phyloP scores from a whole-genome alignment of 2,888 invertebrate genomes.

The Acanthosepion esculentum region DNA sequence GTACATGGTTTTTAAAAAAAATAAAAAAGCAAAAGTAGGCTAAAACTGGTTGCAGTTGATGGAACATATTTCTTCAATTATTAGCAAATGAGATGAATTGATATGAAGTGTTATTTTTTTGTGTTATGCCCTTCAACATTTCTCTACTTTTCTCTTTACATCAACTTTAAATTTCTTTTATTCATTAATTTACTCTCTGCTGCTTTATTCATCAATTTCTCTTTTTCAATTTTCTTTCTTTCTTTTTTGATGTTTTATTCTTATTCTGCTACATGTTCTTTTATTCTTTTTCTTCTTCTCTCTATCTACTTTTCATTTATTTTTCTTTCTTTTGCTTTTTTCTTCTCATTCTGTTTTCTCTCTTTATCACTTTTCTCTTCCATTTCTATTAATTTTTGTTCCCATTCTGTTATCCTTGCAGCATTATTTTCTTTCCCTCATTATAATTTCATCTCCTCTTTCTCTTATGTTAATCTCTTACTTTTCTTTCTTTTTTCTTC shows the following conservation, averaged over 20 bases:
- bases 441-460: not conserved
- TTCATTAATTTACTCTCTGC: not conserved
- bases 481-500: too few relatives aligned
- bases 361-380: not conserved
- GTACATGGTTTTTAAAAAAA: not conserved
- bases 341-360: not conserved
- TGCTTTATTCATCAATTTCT: not conserved
- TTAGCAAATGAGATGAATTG: not conserved
- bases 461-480: not conserved
- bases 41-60: not conserved
- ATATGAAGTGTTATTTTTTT: not conserved
- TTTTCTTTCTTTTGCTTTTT: not conserved
- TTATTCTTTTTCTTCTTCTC: not conserved
- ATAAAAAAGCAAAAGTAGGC: not conserved
- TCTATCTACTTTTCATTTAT: not conserved
- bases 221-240: not conserved
- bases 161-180: not conserved
- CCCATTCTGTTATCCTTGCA: not conserved
- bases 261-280: not conserved
- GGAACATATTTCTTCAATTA: constrained; percentile 22
- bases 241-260: too few relatives aligned
- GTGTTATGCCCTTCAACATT: not conserved
- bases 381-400: not conserved
- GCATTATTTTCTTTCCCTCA: not conserved
- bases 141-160: not conserved